Base-by-base conservation (phyloP, 2,888 invertebrate genomes). In the Itoplectis maculator region DNA sequence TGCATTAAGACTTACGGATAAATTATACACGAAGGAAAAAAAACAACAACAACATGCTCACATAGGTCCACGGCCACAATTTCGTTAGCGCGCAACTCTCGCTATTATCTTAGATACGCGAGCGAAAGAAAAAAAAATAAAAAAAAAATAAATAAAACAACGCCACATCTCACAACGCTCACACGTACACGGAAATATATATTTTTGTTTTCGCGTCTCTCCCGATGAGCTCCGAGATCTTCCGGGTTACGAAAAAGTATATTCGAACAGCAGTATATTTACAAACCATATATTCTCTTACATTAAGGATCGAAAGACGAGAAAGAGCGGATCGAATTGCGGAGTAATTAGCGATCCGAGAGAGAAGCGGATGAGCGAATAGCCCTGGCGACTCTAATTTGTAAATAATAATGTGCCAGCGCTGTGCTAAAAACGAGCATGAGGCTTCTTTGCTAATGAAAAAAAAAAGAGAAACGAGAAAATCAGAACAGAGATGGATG, bases 351-450 rank as follows among this genome's bases (percentile, higher is more conserved):
- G 73, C 70, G 73, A 76, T 37, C 54, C 40, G 23, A 70, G 37
- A 65, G 37, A 65, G 18, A 47, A 56, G 20, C 8, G 51, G 18
- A 59, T 51, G 51, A 65, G 45, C 37, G 54, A 70, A 49, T 37
- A 68, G 73, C 74, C n/a, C 59, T 78, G 69, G 49, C 79, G 76
- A 69, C 68, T 81, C 76, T 35, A 69, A 79, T 74, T 81, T 83
- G 83, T 84, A 84, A 63, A 84, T 84, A 84, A 81, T 78, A 78
- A 85, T 74, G 73, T 61, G 76, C 78, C 74, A 83, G 45, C 69
- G 69, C 68, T 73, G 56, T 69, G 69, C 56, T 59, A 69, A 73
- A 76, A 51, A 49, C 9, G 56, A 45, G 68, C 73, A 63, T 40
- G 70, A n/a, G 74, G 81, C 75, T 74, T 42, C 68, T 80, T 77